Evolutionary conservation across 1,140 invertebrate species (phyloP), one percentile per base, ranked within the genome.

Genomic region (Apis cerana): DNA sequence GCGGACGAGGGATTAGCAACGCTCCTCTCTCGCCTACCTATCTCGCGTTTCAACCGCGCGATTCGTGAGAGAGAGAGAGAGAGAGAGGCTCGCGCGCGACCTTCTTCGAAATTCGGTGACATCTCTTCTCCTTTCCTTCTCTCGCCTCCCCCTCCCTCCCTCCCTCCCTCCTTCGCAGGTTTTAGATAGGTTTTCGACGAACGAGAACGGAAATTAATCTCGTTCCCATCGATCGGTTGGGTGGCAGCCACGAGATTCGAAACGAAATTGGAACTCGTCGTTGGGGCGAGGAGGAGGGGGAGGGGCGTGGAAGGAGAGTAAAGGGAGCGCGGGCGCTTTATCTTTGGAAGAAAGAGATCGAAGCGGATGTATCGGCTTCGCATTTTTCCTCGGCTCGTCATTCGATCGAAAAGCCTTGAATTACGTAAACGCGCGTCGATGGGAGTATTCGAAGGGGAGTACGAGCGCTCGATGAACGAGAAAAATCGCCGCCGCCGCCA

Each of bases 331-430:
- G 33, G 5, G 33, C 33, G 58, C 48, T n/a, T 48, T 56, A 64
- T 69, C n/a, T 68, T 48, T 69, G 17, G 64, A 78, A 58, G 59
- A n/a, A 65, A 74, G 80, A 70, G 69, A 27, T 69, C 65, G 62
- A 70, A 17, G 33, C 83, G 85, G 79, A 80, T 80, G 80, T 71
- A 67, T 87, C 78, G 71, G 10, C 52, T 12, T 43, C 12, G 50
- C 59, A 83, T 82, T 85, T 88, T 85, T 88, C 65, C 84, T 74
- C 64, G 86, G 61, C 82, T 88, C 86, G 86, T 88, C 86, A 88
- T 68, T 80, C 67, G 61, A 54, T 71, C 72, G 67, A 85, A 88
- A 88, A 82, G 62, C 87, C 87, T 88, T 88, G 87, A 68, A 83
- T 88, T 88, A 88, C 87, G 87, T 88, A 88, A 88, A 88, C 76